Evolutionary conservation across 2,113 vertebrate species (phyloP), one percentile per base, ranked within the genome.

Genomic region (Antechinus flavipes): DNA sequence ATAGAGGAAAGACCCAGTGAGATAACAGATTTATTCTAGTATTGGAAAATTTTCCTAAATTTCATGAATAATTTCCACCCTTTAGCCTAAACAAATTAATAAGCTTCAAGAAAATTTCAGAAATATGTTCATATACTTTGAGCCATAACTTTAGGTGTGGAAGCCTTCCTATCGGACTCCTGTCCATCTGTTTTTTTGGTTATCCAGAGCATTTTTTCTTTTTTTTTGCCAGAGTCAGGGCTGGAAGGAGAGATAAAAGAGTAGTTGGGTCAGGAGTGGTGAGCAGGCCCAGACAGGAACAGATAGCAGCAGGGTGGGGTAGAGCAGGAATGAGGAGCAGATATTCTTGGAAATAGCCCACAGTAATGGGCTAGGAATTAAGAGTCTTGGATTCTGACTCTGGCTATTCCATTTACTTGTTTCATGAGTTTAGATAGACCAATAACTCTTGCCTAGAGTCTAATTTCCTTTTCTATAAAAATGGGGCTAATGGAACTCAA

Each of bases 271-370:
- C 68, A 84, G 68, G 16, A 84, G 68, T 84, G 68, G 68, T 84
- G 68, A 42, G 68, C n/a, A 84, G n/a, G n/a, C 68, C n/a, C 68
- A 84, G 68, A n/a, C 68, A 84, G 68, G 68, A 84, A n/a, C 68
- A 84, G 68, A 84, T 84, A 84, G 68, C 68, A 42, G 19, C 19
- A 84, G 68, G 68, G 68, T 84, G 68, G 68, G n/a, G 68, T 84
- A 76, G 68, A 84, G n/a, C n/a, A 84, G 68, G 68, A 84, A 84
- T 84, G 35, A 6, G 68, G 35, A 84, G 68, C n/a, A 84, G 68
- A 84, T 84, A 84, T 84, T 84, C 68, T 84, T 84, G 68, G 68
- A 84, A 84, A 84, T 84, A n/a, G 68, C 68, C n/a, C n/a, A 84
- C 42, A 84, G 68, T n/a, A 42, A 84, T 42, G 19, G 19, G 16